Evolutionary conservation across 2,797 vertebrate species (phyloP).

Genomic region (Myotis planiceps): DNA sequence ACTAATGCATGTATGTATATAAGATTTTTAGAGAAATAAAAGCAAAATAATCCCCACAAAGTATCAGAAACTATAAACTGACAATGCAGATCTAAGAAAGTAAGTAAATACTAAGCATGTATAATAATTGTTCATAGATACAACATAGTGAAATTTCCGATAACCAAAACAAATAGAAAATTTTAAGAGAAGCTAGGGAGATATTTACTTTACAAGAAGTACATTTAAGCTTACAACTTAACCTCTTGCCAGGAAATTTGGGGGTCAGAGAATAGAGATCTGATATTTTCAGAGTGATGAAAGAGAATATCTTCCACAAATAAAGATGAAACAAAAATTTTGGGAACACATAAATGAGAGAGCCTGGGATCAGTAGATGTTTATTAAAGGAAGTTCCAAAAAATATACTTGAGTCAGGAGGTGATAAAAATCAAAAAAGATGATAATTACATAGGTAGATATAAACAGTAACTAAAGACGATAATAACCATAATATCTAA

Average conservation of each 20-base stretch:
- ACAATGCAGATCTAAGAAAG: not conserved
- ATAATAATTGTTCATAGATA: not conserved
- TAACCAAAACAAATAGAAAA: not conserved
- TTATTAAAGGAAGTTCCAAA: not conserved
- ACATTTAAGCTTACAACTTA: not conserved
- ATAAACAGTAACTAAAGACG: not conserved
- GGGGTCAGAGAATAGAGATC: not conserved
- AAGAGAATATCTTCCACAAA: not conserved
- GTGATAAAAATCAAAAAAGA: not conserved
- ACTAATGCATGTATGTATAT: not conserved
- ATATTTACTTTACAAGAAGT: not conserved
- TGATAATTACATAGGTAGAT: not conserved
- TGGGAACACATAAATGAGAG: not conserved
- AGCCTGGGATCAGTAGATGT: not conserved
- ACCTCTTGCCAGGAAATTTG: not conserved
- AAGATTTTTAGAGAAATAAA: not conserved
- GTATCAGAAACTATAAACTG: not conserved
- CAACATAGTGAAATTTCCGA: not conserved
- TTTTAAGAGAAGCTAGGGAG: not conserved
- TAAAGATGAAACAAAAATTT: not conserved
- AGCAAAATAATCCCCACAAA: not conserved
- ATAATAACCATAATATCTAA: not conserved
- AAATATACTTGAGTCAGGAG: not conserved
- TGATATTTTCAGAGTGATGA: not conserved
- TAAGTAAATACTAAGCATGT: not conserved